phyloP scores from a whole-genome alignment of 2,888 invertebrate genomes.

The Cyaniris semiargus region DNA sequence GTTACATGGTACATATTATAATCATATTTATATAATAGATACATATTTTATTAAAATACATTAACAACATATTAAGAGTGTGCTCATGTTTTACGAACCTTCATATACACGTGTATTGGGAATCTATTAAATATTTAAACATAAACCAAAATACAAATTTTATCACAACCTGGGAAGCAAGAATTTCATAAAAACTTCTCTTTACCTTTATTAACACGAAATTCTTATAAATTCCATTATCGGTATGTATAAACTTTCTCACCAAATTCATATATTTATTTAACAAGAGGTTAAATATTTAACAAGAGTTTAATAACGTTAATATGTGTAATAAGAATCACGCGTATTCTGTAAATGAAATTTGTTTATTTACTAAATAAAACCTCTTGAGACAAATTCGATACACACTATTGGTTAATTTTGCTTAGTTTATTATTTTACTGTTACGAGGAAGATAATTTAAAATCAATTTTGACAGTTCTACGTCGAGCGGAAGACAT shows the following conservation, averaged over 20 bases:
- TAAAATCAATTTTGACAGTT: too few species aligned
- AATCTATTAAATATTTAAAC: background rate
- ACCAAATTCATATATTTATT: background rate
- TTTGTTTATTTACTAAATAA: too few species aligned
- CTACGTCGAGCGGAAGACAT: too few species aligned
- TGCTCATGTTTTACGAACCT: background rate
- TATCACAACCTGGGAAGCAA: background rate
- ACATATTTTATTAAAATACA: too few species aligned
- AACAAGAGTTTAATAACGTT: background rate
- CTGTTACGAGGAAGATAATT: too few species aligned
- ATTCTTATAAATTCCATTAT: background rate
- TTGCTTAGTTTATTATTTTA: too few species aligned
- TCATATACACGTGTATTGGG: background rate
- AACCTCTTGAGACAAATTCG: too few species aligned
- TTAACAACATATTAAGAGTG: too few species aligned
- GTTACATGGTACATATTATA: too few species aligned
- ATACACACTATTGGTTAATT: too few species aligned
- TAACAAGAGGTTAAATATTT: background rate
- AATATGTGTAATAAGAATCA: background rate
- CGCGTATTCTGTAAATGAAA: too few species aligned
- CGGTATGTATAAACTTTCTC: background rate
- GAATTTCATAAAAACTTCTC: conserved; percentile 1
- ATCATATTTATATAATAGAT: too few species aligned
- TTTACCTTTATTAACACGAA: background rate
- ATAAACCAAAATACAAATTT: background rate